Percentiles rank a stretch among this genome's conserved stretches.
phyloP scores from a whole-genome alignment of 1,140 invertebrate genomes.

The Leptinotarsa lineolata region DNA sequence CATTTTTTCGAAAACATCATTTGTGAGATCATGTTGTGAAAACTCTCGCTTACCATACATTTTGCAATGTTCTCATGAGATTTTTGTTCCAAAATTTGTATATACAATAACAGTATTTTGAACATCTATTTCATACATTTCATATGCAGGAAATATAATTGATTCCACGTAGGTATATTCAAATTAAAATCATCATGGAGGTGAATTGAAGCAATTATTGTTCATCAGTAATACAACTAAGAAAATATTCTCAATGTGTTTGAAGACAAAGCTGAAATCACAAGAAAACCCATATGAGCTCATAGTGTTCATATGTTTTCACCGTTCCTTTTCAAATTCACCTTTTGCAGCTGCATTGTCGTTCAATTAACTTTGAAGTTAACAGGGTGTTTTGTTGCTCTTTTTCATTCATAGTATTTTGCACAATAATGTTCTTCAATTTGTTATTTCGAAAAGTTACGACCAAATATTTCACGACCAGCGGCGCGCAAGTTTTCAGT shows the following conservation, averaged over 20 bases:
- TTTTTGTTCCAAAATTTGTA: too few species aligned
- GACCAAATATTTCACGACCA: slow-evolving; percentile 6
- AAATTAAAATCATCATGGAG: too few species aligned
- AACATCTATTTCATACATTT: too few species aligned
- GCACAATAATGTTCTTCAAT: slow-evolving; percentile 4
- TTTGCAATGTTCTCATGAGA: too few species aligned
- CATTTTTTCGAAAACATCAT: too few species aligned
- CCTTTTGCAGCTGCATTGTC: neutral
- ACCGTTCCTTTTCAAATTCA: neutral
- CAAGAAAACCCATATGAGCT: neutral
- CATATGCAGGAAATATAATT: too few species aligned
- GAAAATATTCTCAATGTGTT: neutral
- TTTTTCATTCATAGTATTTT: slow-evolving; percentile 10
- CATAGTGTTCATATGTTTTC: neutral
- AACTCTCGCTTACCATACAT: too few species aligned
- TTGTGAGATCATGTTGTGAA: too few species aligned
- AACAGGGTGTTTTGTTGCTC: slow-evolving; percentile 9
- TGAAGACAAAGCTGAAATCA: neutral
- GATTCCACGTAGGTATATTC: too few species aligned
- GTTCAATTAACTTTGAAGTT: slow-evolving; percentile 17
- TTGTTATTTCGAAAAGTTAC: neutral
- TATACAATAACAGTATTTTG: too few species aligned
- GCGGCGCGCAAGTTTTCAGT: slow-evolving; percentile 4
- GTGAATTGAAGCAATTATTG: too few species aligned
- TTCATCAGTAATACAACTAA: too few species aligned